These are phyloP conservation scores for Onthophagus taurus DNA, from an alignment of 1,140 invertebrate species.

Conservation along the genomic window DNA sequence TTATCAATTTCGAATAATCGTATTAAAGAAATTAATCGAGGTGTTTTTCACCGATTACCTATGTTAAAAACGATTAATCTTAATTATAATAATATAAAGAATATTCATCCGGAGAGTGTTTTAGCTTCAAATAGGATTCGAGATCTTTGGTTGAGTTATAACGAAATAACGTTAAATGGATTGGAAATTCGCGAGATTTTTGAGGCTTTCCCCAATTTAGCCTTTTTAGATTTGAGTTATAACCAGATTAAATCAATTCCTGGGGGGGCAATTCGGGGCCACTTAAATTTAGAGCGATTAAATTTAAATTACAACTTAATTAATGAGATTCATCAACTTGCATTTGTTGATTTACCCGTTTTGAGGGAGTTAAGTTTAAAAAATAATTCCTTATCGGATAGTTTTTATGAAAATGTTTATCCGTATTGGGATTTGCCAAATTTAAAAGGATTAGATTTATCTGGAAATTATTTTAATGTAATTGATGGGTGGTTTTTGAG, in stretches of 20 bases:
- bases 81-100: conserved; percentile 65
- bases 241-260: conserved; percentile 67
- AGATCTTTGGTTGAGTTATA: conserved; percentile 64
- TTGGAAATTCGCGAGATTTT: conserved; percentile 59
- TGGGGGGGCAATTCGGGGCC: conserved; percentile 62
- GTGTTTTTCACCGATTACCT: conserved; percentile 70
- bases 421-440: conserved; percentile 74
- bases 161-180: conserved; percentile 64
- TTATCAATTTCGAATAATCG: conserved; percentile 62
- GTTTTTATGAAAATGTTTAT: conserved; percentile 39
- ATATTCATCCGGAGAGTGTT: conserved; percentile 71
- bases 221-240: conserved; percentile 64
- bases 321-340: conserved; percentile 59
- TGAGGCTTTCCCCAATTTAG: conserved; percentile 64
- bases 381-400: conserved; percentile 63
- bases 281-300: conserved; percentile 66
- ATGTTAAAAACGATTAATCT: conserved; percentile 62
- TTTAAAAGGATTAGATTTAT: conserved; percentile 72
- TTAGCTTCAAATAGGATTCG: conserved; percentile 60
- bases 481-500: conserved; percentile 60
- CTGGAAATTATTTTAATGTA: conserved; percentile 61
- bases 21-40: conserved; percentile 64
- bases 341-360: conserved; percentile 71
- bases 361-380: conserved; percentile 66
- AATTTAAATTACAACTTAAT: conserved; percentile 73